These are phyloP conservation scores for Thunnus albacares DNA, from an alignment of 2,797 vertebrate species.

Conservation along the genomic window DNA sequence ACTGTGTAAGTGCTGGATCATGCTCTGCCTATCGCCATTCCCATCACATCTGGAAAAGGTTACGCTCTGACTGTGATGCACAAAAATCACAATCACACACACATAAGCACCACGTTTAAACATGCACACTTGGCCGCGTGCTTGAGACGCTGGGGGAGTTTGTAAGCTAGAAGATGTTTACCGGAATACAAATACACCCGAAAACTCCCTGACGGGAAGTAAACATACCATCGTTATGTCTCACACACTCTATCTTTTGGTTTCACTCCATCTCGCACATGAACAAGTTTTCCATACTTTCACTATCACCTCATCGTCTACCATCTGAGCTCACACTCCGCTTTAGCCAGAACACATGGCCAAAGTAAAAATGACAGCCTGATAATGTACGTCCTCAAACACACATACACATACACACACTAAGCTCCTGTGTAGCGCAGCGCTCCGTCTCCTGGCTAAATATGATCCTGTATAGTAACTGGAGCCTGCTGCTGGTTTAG, in stretches of 20 bases:
- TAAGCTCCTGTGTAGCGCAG: conserved; percentile 4
- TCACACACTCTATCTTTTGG: not conserved
- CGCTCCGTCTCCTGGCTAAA: conserved; percentile 65
- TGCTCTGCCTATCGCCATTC: conserved; percentile 33
- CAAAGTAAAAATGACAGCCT: conserved; percentile 37
- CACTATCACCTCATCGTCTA: conserved; percentile 1
- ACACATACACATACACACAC: conserved; percentile 10
- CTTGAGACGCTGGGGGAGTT: conserved; percentile 36
- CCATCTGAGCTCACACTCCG: not conserved
- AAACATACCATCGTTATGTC: not conserved
- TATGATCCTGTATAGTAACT: conserved; percentile 71
- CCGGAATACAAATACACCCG: conserved; percentile 32
- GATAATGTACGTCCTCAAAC: conserved; percentile 17
- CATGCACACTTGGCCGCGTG: conserved; percentile 35
- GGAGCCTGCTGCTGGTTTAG: conserved; percentile 57
- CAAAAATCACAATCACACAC: conserved; percentile 46
- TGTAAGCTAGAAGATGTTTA: conserved; percentile 27
- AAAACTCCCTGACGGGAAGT: conserved; percentile 31
- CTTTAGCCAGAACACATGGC: conserved; percentile 1
- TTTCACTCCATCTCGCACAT: not conserved
- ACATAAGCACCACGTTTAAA: conserved; percentile 34
- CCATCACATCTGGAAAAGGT: conserved; percentile 76
- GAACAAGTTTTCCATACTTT: conserved; percentile 7
- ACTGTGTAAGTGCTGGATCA: conserved; percentile 44
- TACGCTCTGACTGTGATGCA: conserved; percentile 48